These are phyloP conservation scores for Callorhinus ursinus DNA, from an alignment of 2,113 vertebrate genomes.

Conservation along the genomic window DNA sequence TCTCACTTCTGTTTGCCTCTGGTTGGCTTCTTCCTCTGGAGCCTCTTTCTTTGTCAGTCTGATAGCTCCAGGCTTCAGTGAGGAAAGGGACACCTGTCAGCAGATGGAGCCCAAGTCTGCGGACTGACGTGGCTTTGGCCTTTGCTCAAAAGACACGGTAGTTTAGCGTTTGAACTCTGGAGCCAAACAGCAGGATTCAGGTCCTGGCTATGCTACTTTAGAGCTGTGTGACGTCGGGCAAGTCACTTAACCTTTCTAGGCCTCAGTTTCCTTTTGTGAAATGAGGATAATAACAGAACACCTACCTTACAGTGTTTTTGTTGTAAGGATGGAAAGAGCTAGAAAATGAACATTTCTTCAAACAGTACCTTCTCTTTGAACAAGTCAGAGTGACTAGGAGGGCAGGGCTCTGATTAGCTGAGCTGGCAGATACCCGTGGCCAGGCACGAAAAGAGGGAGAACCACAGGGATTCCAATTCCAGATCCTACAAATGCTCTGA, in stretches of 20 bases:
- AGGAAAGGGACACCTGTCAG: neutral
- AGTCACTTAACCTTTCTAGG: too few species aligned
- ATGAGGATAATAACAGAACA: neutral
- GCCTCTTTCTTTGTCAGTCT: neutral
- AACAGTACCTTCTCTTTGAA: neutral
- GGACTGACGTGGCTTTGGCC: neutral
- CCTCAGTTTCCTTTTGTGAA: neutral
- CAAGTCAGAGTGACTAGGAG: neutral
- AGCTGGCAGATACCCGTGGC: neutral
- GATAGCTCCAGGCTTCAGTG: neutral
- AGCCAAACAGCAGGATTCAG: neutral
- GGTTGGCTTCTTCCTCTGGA: neutral
- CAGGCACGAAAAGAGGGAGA: neutral
- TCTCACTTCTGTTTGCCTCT: neutral
- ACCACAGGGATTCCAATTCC: neutral
- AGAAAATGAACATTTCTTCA: neutral
- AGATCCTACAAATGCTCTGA: neutral
- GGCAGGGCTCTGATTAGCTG: neutral
- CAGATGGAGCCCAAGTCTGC: neutral
- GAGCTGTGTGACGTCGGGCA: neutral
- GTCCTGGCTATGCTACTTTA: neutral
- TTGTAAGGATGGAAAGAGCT: neutral
- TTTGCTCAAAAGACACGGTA: neutral
- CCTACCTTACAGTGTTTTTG: neutral
- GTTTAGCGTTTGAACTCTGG: neutral